These are phyloP conservation scores for Trichomalopsis sarcophagae DNA, from an alignment of 1,140 invertebrate genomes.

Conservation along the genomic window DNA sequence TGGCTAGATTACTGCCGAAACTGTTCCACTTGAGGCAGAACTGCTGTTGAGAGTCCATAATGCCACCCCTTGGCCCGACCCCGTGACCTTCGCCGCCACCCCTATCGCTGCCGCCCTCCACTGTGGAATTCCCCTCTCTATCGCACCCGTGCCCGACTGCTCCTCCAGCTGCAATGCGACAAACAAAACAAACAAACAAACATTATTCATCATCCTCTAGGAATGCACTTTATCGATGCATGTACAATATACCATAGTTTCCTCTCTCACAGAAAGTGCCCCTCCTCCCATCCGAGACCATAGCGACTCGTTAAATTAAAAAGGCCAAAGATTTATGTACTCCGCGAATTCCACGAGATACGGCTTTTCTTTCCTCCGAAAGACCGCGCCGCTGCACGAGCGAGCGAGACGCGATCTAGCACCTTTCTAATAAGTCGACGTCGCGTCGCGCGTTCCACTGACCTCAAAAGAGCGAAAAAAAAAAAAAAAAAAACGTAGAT, in stretches of 20 bases:
- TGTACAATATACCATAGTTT: background rate
- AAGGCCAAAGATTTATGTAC: background rate
- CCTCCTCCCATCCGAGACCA: background rate
- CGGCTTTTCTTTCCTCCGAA: background rate
- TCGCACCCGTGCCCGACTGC: constrained; percentile 70
- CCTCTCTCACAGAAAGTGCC: background rate
- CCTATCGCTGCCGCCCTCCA: constrained; percentile 68
- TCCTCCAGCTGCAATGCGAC: constrained; percentile 66
- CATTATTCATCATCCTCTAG: background rate
- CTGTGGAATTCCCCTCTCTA: constrained; percentile 65
- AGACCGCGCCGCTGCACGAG: constrained; percentile 33
- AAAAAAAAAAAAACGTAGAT: background rate
- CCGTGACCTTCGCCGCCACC: constrained; percentile 68
- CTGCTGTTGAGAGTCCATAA: constrained; percentile 91
- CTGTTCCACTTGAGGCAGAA: constrained; percentile 95
- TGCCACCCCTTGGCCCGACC: constrained; percentile 69
- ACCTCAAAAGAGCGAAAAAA: constrained; percentile 54
- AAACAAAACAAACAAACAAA: background rate
- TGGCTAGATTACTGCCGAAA: constrained; percentile 91
- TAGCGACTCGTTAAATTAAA: background rate
- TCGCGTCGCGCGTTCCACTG: constrained; percentile 45
- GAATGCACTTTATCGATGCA: background rate
- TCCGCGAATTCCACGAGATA: constrained; percentile 39
- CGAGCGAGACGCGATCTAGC: constrained; percentile 58
- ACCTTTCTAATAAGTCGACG: constrained; percentile 60